Evolutionary conservation across 35 echinoderm and acorn worm species (phyloP).

Genomic region (Eucidaris tribuloides): DNA sequence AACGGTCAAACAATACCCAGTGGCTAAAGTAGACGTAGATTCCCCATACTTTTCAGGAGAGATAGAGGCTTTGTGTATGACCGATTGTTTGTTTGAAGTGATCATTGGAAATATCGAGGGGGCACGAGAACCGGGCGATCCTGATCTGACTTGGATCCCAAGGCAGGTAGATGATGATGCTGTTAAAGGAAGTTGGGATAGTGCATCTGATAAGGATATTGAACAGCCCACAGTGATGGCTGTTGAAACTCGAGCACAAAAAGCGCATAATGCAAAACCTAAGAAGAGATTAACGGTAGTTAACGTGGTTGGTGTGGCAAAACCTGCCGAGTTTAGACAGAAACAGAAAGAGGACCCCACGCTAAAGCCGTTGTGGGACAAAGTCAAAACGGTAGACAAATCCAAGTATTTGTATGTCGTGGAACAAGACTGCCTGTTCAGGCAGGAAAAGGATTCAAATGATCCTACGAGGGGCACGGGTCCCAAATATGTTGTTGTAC

Average conservation of each 20-base stretch:
- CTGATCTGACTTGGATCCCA: background rate
- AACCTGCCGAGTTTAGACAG: background rate
- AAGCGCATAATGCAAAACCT: background rate
- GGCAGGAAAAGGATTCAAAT: background rate
- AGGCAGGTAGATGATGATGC: background rate
- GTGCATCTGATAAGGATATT: no score
- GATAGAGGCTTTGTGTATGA: slow-evolving; percentile 45
- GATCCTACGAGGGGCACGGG: background rate
- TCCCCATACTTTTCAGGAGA: slow-evolving; percentile 43
- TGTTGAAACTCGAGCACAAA: slow-evolving; percentile 26
- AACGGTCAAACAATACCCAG: background rate
- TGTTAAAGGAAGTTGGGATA: background rate
- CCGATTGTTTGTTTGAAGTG: slow-evolving; percentile 18
- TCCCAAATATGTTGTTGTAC: slow-evolving; percentile 1
- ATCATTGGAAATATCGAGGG: slow-evolving; percentile 25
- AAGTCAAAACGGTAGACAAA: background rate
- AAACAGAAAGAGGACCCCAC: background rate
- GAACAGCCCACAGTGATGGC: background rate
- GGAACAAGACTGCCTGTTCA: background rate
- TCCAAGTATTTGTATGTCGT: background rate
- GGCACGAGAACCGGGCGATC: background rate
- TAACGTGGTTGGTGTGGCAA: background rate
- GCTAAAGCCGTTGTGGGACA: no score
- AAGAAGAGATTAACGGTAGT: background rate
- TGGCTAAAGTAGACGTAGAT: slow-evolving; percentile 29